Evolutionary conservation across 2,888 invertebrate species (phyloP), one percentile per base, ranked within the genome.

Genomic region (Archips xylosteana): DNA sequence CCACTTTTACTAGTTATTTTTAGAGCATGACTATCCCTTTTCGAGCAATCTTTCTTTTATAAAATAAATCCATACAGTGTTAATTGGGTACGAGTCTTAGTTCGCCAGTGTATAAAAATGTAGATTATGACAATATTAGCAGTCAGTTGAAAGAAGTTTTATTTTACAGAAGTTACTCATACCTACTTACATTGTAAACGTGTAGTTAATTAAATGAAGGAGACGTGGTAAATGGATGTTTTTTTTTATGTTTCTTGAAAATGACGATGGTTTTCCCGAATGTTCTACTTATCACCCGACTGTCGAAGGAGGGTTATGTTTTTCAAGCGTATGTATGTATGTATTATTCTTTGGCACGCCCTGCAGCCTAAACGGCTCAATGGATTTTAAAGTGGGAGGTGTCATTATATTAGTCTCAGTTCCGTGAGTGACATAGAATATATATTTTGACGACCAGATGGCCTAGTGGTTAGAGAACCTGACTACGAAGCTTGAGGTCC

Each of bases 1-100:
- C 70, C 65, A 74, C 70, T 70, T 74, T 70, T 70, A 61, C 70
- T 54, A 62, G 39, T 74, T 74, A 71, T 74, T 74, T 71, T 66
- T 71, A 71, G 66, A 70, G 71, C 71, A 69, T 73, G 73, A 69
- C 73, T 54, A 0, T 49, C 63, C 42, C 57, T 72, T 71, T 66
- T 51, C 32, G 32, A 4, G 3, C 57, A 12, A 32, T 57, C 36
- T 51, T 13, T 51, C 51, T 65, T 51, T 36, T 23, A 23, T 23
- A n/a, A 36, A 3, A 36, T 36, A 2, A 13, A 6, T 12, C 2
- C n/a, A 51, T 36, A 51, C 36, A 45, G 23, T 10, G 42, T n/a
- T 23, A 15, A 63, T 10, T 42, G 6, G 45, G 2, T 47, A 63
- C 8, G 3, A 32, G 13, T 23, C 13, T 47, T 23, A 2, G 45